These are phyloP conservation scores for Ranitomeya imitator DNA, from an alignment of 2,113 vertebrate species.

Conservation along the genomic window DNA sequence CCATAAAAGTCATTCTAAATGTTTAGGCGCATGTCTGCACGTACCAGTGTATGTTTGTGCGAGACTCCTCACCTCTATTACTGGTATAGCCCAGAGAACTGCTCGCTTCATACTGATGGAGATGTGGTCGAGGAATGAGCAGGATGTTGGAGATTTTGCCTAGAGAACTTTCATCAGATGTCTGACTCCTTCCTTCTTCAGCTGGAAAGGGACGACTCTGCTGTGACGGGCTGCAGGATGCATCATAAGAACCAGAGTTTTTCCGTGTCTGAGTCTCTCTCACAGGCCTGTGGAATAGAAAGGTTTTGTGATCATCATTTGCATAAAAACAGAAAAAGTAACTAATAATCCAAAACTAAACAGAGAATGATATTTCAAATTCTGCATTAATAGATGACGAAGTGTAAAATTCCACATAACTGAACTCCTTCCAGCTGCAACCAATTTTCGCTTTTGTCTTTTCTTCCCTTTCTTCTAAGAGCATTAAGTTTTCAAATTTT, in stretches of 20 bases:
- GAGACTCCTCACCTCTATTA: slow-evolving; percentile 81
- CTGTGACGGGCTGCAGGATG: slow-evolving; percentile 76
- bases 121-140: slow-evolving; percentile 85
- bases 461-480: too few relatives aligned
- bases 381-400: neutral
- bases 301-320: slow-evolving; percentile 57
- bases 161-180: slow-evolving; percentile 90
- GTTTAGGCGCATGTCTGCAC: neutral
- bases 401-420: neutral
- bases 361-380: neutral
- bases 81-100: slow-evolving; percentile 96
- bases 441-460: too few relatives aligned
- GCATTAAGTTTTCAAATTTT: too few relatives aligned
- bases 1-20: too few relatives aligned
- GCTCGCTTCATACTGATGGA: slow-evolving; percentile 94
- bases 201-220: slow-evolving; percentile 72
- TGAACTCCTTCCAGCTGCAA: too few relatives aligned
- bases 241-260: slow-evolving; percentile 87
- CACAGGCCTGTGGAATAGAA: slow-evolving; percentile 76
- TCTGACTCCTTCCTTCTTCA: slow-evolving; percentile 90
- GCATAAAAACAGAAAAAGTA: neutral
- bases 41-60: neutral
- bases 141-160: slow-evolving; percentile 91
- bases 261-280: slow-evolving; percentile 82
- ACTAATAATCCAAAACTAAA: neutral